Evolutionary conservation across 2,888 invertebrate genomes (phyloP).

Genomic region (Epistrophella euchroma): DNA sequence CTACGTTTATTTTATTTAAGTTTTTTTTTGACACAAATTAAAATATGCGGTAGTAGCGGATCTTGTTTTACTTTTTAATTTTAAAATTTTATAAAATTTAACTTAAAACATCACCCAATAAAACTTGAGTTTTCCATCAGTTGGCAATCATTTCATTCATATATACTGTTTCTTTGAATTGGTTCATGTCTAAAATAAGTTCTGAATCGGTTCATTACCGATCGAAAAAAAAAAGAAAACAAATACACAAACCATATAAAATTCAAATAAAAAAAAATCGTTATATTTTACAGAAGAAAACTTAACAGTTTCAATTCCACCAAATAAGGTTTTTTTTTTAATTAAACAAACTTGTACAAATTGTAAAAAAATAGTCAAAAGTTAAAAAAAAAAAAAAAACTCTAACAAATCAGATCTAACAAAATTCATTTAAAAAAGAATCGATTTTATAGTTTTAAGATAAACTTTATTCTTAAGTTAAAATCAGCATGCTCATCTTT

Average conservation of each 20-base stretch:
- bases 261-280: not conserved
- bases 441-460: not conserved
- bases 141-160: not conserved
- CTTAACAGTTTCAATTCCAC: constrained; percentile 1
- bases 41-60: no score
- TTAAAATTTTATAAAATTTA: no score
- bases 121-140: not conserved
- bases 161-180: not conserved
- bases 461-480: not conserved
- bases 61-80: no score
- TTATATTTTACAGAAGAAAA: not conserved
- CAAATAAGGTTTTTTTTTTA: constrained; percentile 1
- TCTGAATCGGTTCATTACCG: not conserved
- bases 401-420: constrained; percentile 35
- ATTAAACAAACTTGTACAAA: constrained; percentile 36
- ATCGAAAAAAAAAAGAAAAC: not conserved
- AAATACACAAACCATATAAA: constrained; percentile 1
- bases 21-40: no score
- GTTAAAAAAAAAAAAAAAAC: constrained; percentile 9
- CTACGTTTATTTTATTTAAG: no score
- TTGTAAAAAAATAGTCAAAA: constrained; percentile 28
- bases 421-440: constrained; percentile 6
- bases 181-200: not conserved
- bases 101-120: not conserved
- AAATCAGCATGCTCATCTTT: not conserved